A percentile compares a stretch with the other conserved stretches of the same genome.
These are phyloP conservation scores for Saguinus oedipus DNA, from an alignment of 2,797 vertebrate genomes.

Conservation along the genomic window DNA sequence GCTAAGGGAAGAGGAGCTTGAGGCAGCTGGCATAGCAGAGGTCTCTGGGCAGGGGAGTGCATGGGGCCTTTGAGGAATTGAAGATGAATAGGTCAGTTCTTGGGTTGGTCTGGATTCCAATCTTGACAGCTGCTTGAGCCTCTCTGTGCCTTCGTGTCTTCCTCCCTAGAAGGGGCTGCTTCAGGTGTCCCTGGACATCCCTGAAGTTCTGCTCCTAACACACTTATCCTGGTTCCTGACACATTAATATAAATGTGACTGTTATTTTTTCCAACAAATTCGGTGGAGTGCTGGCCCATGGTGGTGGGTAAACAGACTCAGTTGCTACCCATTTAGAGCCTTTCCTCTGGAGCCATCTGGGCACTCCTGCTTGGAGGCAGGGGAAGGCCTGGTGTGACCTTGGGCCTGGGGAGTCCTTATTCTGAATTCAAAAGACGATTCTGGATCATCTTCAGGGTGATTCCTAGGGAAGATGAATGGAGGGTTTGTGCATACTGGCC, in stretches of 20 bases:
- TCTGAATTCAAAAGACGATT: background rate
- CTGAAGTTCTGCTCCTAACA: background rate
- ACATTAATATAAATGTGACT: background rate
- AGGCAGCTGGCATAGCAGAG: background rate
- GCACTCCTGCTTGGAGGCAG: background rate
- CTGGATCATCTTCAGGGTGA: background rate
- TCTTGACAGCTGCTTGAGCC: background rate
- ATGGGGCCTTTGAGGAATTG: background rate
- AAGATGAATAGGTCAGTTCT: too few relatives aligned
- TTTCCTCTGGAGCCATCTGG: background rate
- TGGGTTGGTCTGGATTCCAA: background rate
- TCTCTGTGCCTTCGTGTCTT: background rate
- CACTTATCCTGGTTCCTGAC: background rate
- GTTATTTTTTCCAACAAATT: background rate
- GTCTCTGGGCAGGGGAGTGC: accelerated
- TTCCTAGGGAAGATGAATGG: background rate
- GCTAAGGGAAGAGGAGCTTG: background rate
- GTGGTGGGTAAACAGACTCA: background rate
- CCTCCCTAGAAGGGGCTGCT: background rate
- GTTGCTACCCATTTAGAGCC: background rate
- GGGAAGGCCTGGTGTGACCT: background rate
- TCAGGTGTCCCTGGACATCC: background rate
- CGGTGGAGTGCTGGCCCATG: background rate
- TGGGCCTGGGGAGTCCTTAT: background rate
- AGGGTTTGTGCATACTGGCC: background rate